A percentile compares a stretch with the other conserved stretches of the same genome.
Conservation (phyloP, 1,140 invertebrate species). For the Leptinotarsa texana region DNA sequence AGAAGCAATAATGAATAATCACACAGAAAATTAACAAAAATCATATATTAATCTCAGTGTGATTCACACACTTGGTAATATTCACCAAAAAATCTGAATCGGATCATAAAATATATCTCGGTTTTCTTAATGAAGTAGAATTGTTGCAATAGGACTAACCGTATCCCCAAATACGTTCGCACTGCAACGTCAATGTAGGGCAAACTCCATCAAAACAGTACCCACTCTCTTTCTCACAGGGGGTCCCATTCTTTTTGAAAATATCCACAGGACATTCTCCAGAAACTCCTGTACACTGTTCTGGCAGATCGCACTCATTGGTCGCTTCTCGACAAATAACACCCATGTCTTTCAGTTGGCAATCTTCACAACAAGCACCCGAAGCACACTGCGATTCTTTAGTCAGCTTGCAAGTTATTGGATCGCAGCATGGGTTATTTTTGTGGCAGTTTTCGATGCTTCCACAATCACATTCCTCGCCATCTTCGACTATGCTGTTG, state of each 20-base stretch:
- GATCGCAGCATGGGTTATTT: slow-evolving; percentile 92
- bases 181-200: slow-evolving; percentile 84
- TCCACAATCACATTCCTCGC: slow-evolving; percentile 93
- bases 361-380: slow-evolving; percentile 87
- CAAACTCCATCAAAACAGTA: slow-evolving; percentile 92
- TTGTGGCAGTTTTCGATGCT: slow-evolving; percentile 82
- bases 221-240: slow-evolving; percentile 63
- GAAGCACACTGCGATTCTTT: slow-evolving; percentile 89
- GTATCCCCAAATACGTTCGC: slow-evolving; percentile 89
- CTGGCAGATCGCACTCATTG: slow-evolving; percentile 94
- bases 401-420: slow-evolving; percentile 89
- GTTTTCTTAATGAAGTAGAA: too few species aligned
- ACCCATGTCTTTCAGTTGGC: slow-evolving; percentile 70
- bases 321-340: slow-evolving; percentile 79
- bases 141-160: slow-evolving; percentile 33
- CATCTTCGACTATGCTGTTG: slow-evolving; percentile 91
- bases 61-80: too few species aligned
- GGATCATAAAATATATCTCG: too few species aligned
- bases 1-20: too few species aligned
- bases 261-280: slow-evolving; percentile 88
- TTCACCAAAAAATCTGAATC: too few species aligned
- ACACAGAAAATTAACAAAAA: too few species aligned
- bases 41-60: too few species aligned
- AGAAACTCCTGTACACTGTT: slow-evolving; percentile 83
- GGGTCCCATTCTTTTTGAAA: slow-evolving; percentile 87